Base-by-base conservation (phyloP, 2,113 vertebrate genomes). In the Archilochus colubris region DNA sequence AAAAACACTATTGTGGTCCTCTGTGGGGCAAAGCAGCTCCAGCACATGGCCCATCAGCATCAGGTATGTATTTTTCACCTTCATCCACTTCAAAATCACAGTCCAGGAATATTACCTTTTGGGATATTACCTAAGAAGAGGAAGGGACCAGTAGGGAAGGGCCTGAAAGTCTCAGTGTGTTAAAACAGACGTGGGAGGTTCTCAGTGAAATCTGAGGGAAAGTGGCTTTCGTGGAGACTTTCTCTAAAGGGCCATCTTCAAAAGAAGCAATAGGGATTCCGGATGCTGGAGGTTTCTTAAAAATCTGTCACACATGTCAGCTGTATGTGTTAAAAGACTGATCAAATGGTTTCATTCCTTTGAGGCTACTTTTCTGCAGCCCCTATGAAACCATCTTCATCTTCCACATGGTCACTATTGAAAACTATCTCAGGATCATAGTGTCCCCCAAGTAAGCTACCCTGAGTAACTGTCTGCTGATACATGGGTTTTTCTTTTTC, bases 331-430 rank as follows among this genome's bases (percentile, higher is more conserved):
- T 78, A 58, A 24, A 46, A 81, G 55, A 21, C 40, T 57, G 36
- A 61, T 79, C 48, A 51, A 74, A 58, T 20, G 19, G 12, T 50
- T 44, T n/a, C 22, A 27, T 40, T 76, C 46, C 77, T 88, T 51
- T 46, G 33, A 77, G 64, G 31, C 62, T 88, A 74, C 27, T 4
- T 84, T 92, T 61, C 70, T 84, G 44, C 66, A 82, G 33, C 57
- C 12, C 22, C 46, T 33, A 2, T 33, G 74, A 48, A 51, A 87
- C 43, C 57, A 59, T 22, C 72, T 68, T 73, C 44, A 43, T 51
- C 64, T 85, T 87, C 66, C 58, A 54, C 23, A 3, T 0, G 0
- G 21, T 31, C 0, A 0, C 57, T 30, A 13, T 6, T 30, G 57
- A 68, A 79, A 55, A 27, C 61, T 20, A 0, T 17, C 30, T 44